phyloP scores from a whole-genome alignment of 2,113 vertebrate genomes.

The Chionis minor region DNA sequence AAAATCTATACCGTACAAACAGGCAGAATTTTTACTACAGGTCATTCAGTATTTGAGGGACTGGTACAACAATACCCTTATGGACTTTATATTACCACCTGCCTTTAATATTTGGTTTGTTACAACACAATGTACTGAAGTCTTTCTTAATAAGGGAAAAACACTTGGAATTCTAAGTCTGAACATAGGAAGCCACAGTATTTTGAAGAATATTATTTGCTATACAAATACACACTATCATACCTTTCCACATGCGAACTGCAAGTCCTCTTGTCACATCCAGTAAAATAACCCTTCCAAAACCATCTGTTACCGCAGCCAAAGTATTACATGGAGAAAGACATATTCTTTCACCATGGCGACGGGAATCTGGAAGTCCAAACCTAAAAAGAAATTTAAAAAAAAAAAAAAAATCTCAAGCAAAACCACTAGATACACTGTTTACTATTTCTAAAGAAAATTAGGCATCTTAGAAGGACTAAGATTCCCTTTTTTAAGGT shows the following conservation, averaged over 20 bases:
- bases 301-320: slow-evolving; percentile 97
- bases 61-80: not conserved
- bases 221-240: not conserved
- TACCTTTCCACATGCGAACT: slow-evolving; percentile 99
- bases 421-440: not conserved
- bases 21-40: not conserved
- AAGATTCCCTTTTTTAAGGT: not conserved
- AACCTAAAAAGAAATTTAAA: slow-evolving; percentile 80
- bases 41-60: not conserved
- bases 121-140: not conserved
- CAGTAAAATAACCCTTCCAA: slow-evolving; percentile 90
- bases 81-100: not conserved
- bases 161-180: not conserved
- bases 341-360: slow-evolving; percentile 92
- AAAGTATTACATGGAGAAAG: slow-evolving; percentile 94
- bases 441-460: not conserved
- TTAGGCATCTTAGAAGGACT: not conserved
- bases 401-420: not conserved
- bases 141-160: not conserved
- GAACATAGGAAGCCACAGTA: not conserved
- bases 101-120: not conserved
- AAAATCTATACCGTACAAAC: not conserved
- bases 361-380: slow-evolving; percentile 95
- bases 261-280: slow-evolving; percentile 89
- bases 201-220: not conserved